Conservation (phyloP, 2,888 invertebrate species). For the Globia sparganii region DNA sequence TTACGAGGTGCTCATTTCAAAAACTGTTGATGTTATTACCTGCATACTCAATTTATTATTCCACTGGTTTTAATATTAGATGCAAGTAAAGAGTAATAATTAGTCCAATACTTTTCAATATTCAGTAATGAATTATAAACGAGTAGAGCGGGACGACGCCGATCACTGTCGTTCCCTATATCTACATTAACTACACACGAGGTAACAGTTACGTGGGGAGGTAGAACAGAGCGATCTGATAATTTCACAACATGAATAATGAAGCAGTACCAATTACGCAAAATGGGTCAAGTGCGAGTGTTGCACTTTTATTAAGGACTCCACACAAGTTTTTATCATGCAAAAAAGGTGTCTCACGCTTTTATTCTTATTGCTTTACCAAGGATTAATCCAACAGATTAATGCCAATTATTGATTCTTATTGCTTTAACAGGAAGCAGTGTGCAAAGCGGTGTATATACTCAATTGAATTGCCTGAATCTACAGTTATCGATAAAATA, state of each 20-base stretch:
- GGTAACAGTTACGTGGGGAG: neutral
- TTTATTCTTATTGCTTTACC: neutral
- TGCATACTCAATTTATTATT: neutral
- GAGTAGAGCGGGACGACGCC: neutral
- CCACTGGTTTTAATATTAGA: neutral
- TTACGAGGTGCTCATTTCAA: neutral
- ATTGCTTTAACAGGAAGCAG: neutral
- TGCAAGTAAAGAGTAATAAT: conserved; percentile 18
- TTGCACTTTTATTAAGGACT: neutral
- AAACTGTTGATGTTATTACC: neutral
- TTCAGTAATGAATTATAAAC: conserved; percentile 32
- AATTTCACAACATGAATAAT: conserved; percentile 41
- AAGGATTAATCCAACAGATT: too few species aligned
- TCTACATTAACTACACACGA: conserved; percentile 17
- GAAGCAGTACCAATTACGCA: conserved; percentile 31
- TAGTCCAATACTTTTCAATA: neutral
- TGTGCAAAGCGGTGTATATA: neutral
- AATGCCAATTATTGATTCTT: too few species aligned
- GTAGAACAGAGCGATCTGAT: conserved; percentile 2
- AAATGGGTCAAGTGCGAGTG: conserved; percentile 12
- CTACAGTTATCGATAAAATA: neutral
- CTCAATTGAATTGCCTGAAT: neutral
- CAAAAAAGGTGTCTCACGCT: neutral
- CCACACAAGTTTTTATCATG: neutral
- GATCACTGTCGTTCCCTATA: neutral